Evolutionary conservation across 1,140 invertebrate species (phyloP).

Genomic region (Eupeodes corollae): DNA sequence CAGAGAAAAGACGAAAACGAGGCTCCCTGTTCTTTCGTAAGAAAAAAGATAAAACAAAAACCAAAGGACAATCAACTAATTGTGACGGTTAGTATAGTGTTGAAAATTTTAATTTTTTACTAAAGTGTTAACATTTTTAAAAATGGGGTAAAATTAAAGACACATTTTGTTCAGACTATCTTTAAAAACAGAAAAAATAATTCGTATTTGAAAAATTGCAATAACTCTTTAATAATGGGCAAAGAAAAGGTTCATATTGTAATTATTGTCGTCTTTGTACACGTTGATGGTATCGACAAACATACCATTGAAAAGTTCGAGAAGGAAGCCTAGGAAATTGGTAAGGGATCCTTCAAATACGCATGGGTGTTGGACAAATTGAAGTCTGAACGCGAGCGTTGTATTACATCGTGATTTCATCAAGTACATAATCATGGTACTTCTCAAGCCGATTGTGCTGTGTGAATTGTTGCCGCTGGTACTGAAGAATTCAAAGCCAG

Average conservation of each 20-base stretch:
- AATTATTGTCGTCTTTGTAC: slow-evolving; percentile 99
- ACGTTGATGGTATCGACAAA: slow-evolving; percentile 99
- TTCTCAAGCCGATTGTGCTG: slow-evolving; percentile 85
- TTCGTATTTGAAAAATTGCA: not conserved
- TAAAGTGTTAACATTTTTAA: not conserved
- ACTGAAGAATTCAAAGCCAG: slow-evolving; percentile 95
- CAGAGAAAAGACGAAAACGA: slow-evolving; percentile 73
- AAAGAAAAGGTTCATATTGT: slow-evolving; percentile 97
- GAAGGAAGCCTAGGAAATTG: slow-evolving; percentile 97
- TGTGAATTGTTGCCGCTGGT: slow-evolving; percentile 87
- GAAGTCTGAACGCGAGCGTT: slow-evolving; percentile 92
- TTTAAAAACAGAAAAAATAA: not conserved
- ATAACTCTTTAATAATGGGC: slow-evolving; percentile 46
- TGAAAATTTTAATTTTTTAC: not conserved
- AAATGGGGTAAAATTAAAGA: not conserved
- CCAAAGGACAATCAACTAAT: slow-evolving; percentile 9
- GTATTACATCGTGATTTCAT: slow-evolving; percentile 98
- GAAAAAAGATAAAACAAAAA: slow-evolving; percentile 44
- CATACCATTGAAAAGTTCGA: slow-evolving; percentile 99
- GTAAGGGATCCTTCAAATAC: slow-evolving; percentile 92
- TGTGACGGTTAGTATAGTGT: slow-evolving; percentile 7
- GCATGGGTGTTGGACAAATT: slow-evolving; percentile 94
- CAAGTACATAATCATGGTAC: slow-evolving; percentile 97
- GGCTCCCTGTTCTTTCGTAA: slow-evolving; percentile 83
- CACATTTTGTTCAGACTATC: not conserved